Percentiles rank a stretch among this genome's conserved stretches.
Conservation (phyloP, 2,113 vertebrate genomes). For the Rhea pennata region DNA sequence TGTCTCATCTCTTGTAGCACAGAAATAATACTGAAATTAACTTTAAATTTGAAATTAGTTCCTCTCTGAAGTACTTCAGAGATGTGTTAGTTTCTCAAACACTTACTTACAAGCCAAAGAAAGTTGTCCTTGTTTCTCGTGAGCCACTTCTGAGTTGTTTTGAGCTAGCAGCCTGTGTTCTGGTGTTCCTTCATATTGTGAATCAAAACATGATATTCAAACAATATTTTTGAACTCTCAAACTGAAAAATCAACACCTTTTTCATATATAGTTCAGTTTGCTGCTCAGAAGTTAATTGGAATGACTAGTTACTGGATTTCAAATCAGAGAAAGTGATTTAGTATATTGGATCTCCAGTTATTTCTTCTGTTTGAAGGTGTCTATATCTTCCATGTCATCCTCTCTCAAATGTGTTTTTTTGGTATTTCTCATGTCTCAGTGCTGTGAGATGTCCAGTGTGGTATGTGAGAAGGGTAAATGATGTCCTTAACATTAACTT, state of each 20-base stretch:
- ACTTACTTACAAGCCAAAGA: neutral
- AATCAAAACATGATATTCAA: neutral
- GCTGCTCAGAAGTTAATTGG: neutral
- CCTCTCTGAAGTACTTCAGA: neutral
- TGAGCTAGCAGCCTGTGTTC: neutral
- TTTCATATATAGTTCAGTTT: neutral
- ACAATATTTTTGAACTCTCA: neutral
- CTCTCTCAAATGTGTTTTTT: neutral
- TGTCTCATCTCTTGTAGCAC: neutral
- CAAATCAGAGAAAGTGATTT: neutral
- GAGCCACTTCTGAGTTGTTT: neutral
- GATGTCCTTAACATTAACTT: neutral
- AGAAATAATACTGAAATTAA: neutral
- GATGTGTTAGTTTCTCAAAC: neutral
- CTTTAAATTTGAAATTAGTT: neutral
- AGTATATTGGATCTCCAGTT: neutral
- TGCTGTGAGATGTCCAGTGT: neutral
- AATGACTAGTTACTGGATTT: neutral
- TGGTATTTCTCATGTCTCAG: neutral
- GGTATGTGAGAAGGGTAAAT: neutral
- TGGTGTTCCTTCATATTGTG: neutral
- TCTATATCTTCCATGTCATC: neutral
- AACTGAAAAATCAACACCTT: neutral
- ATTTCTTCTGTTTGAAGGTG: neutral
- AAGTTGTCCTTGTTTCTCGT: neutral